Evolutionary conservation across 2,888 invertebrate genomes (phyloP).

Genomic region (Cryptophagus acutangulus): DNA sequence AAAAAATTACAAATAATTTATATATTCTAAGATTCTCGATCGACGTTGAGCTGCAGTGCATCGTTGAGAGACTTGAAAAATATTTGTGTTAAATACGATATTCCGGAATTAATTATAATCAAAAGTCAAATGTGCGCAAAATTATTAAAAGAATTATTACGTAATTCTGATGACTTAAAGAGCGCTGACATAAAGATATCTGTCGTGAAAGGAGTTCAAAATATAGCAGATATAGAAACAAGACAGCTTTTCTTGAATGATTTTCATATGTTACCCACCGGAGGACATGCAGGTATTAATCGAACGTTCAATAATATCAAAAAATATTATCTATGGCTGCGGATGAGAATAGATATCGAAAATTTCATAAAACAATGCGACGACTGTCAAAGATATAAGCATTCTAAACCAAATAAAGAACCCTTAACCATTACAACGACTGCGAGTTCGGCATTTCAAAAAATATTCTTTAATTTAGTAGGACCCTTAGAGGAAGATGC

Average conservation of each 20-base stretch:
- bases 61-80: too few relatives aligned
- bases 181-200: neutral
- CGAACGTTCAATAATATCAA: neutral
- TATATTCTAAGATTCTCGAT: conserved; percentile 1
- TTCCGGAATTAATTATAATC: conserved; percentile 1
- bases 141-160: neutral
- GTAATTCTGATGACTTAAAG: neutral
- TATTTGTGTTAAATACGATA: neutral
- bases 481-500: neutral
- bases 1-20: neutral
- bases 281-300: neutral
- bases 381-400: too few relatives aligned
- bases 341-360: neutral
- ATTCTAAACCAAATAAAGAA: conserved; percentile 1
- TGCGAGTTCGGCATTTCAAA: neutral
- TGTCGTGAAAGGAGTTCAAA: too few relatives aligned
- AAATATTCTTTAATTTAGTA: neutral
- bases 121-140: neutral
- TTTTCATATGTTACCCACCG: too few relatives aligned
- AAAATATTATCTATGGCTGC: neutral
- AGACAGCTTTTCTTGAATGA: conserved; percentile 1
- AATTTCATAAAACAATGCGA: conserved; percentile 1
- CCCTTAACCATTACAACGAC: neutral
- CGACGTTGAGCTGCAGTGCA: neutral
- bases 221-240: neutral